These are phyloP conservation scores for Siderastrea siderea DNA, from an alignment of 92 coral and sea anemone genomes.

Conservation along the genomic window DNA sequence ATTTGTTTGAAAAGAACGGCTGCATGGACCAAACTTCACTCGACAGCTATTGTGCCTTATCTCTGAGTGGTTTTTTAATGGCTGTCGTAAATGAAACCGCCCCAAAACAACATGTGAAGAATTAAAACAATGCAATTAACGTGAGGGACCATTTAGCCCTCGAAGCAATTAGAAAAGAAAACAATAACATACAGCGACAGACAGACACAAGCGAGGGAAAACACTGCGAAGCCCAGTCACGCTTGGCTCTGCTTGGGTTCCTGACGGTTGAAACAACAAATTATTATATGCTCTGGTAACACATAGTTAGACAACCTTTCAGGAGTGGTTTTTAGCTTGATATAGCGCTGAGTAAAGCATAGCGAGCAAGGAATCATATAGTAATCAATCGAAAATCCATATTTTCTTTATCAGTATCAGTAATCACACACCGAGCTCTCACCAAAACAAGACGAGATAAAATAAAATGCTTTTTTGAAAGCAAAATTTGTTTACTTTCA, in stretches of 20 bases:
- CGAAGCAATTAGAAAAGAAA: neutral
- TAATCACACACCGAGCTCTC: neutral
- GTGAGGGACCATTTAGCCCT: too few species aligned
- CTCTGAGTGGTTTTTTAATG: neutral
- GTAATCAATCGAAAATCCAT: neutral
- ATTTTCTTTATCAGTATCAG: neutral
- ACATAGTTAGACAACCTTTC: neutral
- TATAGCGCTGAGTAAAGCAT: neutral
- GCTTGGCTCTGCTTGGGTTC: neutral
- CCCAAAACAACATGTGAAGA: neutral
- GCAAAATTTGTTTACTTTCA: conserved; percentile 2
- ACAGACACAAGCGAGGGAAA: neutral
- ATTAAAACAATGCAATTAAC: neutral
- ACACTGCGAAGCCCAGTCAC: neutral
- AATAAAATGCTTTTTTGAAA: neutral
- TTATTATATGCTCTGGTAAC: neutral
- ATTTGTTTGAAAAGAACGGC: neutral
- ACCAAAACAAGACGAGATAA: neutral
- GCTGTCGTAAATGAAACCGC: neutral
- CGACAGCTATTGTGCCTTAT: conserved; percentile 4
- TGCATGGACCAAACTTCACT: neutral
- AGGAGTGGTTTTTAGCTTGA: too few species aligned
- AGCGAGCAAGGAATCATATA: neutral
- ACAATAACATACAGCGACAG: neutral
- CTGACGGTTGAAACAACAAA: neutral